Evolutionary conservation across 2,888 invertebrate genomes (phyloP), one percentile per base, ranked within the genome.

Genomic region (Drosophila mayaguana): DNA sequence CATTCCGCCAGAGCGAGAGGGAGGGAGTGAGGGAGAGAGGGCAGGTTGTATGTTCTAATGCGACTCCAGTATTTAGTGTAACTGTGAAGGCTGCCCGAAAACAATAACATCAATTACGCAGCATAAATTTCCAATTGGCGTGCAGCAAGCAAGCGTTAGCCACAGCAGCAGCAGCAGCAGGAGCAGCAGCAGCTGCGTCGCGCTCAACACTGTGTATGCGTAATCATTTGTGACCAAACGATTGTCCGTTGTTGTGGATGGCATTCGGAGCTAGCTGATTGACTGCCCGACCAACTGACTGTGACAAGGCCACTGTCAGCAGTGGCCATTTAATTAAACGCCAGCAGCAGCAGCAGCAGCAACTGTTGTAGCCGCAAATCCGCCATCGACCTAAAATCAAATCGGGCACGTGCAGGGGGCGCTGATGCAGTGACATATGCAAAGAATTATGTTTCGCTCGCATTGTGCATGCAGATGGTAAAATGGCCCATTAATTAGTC

Each of bases 401-500:
- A 69, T 70, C 68, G 63, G 12, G 7, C 5, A 8, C 8, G 18
- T 8, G 34, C 11, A 7, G 36, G n/a, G 3, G 28, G 48, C 11
- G 50, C 3, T 3, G 32, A 11, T 32, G 32, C 32, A 14, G 7
- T 54, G 70, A 55, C 73, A 71, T 56, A 56, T 72, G 70, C 51
- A 63, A 63, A 72, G 72, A 55, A 62, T 63, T 61, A 53, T 61
- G 72, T 54, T 69, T 54, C 45, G 43, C 2, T 14, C 32, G 40
- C 63, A 62, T 61, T 71, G 54, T 42, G 73, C 14, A 63, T 63
- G 64, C 70, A 78, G 75, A 75, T 75, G 40, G 38, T 75, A 50
- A 67, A 69, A 75, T 65, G 68, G 80, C 82, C 85, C 74, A 84
- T 80, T 80, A 80, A 80, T 80, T 82, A 79, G 80, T 55, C 75